These are phyloP conservation scores for Geopemphigus sp. DNA, from an alignment of 1,140 invertebrate species.

Conservation along the genomic window DNA sequence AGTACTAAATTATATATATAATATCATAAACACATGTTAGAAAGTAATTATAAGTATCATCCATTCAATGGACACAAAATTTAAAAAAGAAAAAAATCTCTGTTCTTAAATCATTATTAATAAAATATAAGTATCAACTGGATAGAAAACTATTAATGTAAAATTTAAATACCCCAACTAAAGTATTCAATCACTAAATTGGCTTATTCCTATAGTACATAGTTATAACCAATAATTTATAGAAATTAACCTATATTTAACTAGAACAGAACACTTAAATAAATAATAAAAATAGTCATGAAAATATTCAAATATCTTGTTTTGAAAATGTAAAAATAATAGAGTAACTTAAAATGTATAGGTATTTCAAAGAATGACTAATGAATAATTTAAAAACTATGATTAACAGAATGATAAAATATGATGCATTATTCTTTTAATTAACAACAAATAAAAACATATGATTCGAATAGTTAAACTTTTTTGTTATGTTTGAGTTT, in stretches of 20 bases:
- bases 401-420: too few species aligned
- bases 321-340: too few species aligned
- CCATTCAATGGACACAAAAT: background rate
- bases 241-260: background rate
- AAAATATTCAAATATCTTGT: too few species aligned
- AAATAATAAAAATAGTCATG: too few species aligned
- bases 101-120: background rate
- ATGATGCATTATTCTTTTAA: too few species aligned
- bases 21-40: background rate
- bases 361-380: too few species aligned
- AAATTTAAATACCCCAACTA: background rate
- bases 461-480: too few species aligned
- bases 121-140: background rate
- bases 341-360: too few species aligned
- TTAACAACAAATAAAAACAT: too few species aligned
- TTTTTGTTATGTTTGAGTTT: too few species aligned
- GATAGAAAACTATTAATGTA: background rate
- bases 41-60: constrained; percentile 3
- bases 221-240: background rate
- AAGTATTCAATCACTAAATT: background rate
- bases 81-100: background rate
- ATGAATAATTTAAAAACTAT: too few species aligned
- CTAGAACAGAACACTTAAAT: too few species aligned
- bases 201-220: background rate
- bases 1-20: background rate